These are phyloP conservation scores for Creontiades dilutus DNA, from an alignment of 2,888 invertebrate species.

Conservation along the genomic window DNA sequence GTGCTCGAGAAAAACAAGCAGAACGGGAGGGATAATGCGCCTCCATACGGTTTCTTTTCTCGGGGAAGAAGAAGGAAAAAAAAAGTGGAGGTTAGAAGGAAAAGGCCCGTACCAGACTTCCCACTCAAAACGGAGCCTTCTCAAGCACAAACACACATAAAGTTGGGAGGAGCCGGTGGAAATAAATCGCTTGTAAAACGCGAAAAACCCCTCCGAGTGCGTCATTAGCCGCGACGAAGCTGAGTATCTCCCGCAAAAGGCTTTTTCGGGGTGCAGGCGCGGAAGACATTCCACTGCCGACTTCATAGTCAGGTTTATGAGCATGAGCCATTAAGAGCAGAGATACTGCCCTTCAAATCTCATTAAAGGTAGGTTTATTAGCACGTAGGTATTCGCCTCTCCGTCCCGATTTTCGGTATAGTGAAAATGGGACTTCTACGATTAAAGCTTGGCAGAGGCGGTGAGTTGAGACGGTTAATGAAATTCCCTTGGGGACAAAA, in stretches of 20 bases:
- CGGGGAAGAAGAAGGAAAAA: too few relatives aligned
- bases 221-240: background rate
- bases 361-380: background rate
- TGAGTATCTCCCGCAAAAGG: background rate
- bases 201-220: background rate
- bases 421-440: too few relatives aligned
- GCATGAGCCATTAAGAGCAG: background rate
- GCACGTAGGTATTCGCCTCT: too few relatives aligned
- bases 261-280: background rate
- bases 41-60: constrained; percentile 1
- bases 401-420: too few relatives aligned
- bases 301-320: background rate
- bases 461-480: too few relatives aligned
- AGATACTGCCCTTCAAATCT: background rate
- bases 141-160: constrained; percentile 5
- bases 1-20: background rate
- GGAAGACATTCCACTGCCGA: background rate
- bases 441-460: too few relatives aligned
- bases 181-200: constrained; percentile 31
- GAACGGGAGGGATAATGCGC: background rate
- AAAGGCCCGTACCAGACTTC: background rate
- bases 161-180: background rate
- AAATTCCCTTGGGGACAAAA: too few relatives aligned
- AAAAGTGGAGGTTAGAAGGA: too few relatives aligned
- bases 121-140: background rate